Conservation (phyloP, 2,888 invertebrate genomes). For the Cephus runcator region DNA sequence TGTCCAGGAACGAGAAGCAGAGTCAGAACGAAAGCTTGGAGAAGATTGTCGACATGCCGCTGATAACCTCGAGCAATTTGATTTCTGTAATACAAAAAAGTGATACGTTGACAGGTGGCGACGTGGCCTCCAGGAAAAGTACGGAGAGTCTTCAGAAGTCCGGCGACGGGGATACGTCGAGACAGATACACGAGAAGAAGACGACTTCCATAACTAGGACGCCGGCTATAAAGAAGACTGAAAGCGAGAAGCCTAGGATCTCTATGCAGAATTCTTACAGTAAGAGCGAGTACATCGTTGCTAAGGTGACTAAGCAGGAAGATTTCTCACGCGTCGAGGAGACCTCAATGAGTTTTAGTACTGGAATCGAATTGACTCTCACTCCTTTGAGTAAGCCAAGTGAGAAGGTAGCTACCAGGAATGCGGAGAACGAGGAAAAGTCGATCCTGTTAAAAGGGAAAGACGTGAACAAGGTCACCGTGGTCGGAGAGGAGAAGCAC, state of each 20-base stretch:
- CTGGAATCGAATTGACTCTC: constrained; percentile 42
- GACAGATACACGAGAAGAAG: constrained; percentile 40
- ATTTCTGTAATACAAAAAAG: constrained; percentile 36
- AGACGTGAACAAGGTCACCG: constrained; percentile 32
- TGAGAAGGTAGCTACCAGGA: constrained; percentile 41
- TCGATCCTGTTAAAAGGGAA: constrained; percentile 30
- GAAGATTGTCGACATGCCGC: constrained; percentile 60
- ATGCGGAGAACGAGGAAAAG: constrained; percentile 31
- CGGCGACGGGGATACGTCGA: constrained; percentile 2
- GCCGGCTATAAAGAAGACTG: constrained; percentile 51
- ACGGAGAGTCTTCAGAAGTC: constrained; percentile 22
- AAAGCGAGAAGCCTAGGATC: constrained; percentile 49
- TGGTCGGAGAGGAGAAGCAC: constrained; percentile 24
- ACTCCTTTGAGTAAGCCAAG: constrained; percentile 62
- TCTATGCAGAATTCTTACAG: constrained; percentile 15
- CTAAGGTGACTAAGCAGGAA: constrained; percentile 6
- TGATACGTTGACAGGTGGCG: constrained; percentile 16
- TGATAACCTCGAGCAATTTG: constrained; percentile 55
- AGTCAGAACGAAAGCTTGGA: constrained; percentile 35
- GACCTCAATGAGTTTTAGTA: constrained; percentile 27
- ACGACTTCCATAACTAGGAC: constrained; percentile 38
- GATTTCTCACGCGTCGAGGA: constrained; percentile 7
- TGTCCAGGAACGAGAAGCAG: constrained; percentile 29
- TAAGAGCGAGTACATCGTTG: constrained; percentile 14
- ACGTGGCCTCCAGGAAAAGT: constrained; percentile 2